Base-by-base conservation (phyloP, 2,113 vertebrate genomes). In the Ahaetulla prasina region DNA sequence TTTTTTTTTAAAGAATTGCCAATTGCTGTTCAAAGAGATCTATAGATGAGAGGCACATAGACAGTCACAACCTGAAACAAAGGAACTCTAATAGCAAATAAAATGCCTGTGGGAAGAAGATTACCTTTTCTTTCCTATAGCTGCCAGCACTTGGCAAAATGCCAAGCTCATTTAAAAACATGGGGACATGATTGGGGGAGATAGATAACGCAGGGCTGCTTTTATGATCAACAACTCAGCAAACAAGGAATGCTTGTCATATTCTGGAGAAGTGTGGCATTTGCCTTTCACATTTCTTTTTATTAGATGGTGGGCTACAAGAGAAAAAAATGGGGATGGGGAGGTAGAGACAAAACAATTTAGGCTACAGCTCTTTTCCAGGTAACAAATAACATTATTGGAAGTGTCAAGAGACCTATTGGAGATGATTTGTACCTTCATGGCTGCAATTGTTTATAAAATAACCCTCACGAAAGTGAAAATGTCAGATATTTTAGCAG, bases 301-400 rank as follows among this genome's bases (percentile, higher is more conserved):
- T 92, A 87, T 90, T 94, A 95, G 49, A 5, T 85, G 90, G 57
- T 0, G 0, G 89, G 90, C 87, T 91, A 94, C 14, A 35, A 35
- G 14, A 7, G 92, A 88, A 92, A 94, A 91, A 80, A 11, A 1
- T 0, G 1, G 4, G 14, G 89, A 89, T 89, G 87, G 22, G 90
- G 87, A 30, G 63, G 43, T 94, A 89, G 18, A 94, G 84, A 89
- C 35, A 35, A 55, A 68, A 84, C 92, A 74, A 90, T 95, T 94
- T 7, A 0, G 35, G 23, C 7, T 2, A 84, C 88, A 92, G 94
- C 45, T 74, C 94, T 95, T 94, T 96, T 63, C 95, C 92, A 93
- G 95, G 87, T 92, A 95, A 96, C 94, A 95, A 93, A 91, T 93
- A 93, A 91, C 68, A 89, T 94, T 94, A 94, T 95, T 96, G 87